Base-by-base conservation (phyloP, 2,888 invertebrate genomes). In the Amphiduros pacificus region DNA sequence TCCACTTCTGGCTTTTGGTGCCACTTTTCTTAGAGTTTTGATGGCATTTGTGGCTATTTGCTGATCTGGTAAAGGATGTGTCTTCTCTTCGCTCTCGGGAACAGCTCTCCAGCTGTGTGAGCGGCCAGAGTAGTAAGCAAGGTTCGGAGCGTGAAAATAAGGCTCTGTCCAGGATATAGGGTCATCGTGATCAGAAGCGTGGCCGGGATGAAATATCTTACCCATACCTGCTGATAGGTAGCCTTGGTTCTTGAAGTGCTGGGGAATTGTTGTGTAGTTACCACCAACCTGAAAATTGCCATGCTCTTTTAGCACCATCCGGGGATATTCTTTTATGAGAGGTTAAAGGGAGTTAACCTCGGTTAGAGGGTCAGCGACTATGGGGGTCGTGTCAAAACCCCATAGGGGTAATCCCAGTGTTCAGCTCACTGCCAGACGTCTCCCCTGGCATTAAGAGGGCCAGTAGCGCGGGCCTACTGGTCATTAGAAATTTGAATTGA, bases 111-210 rank as follows among this genome's bases (percentile, higher is more conserved):
- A 51, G 2, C 31, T 17, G 22, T 64, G 59, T 9, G 17, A 17
- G 27, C 40, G 48, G n/a, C 52, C 60, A 62, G 61, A 67, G 53
- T 60, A 55, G 22, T 20, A 17, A 2, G 11, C 22, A 11, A 26
- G 28, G 32, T 60, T 41, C 1, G 65, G 66, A 28, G 1, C 68
- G 65, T 66, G 66, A 55, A 61, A 73, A 50, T 72, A 72, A 0
- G 68, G 64, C 29, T 67, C 55, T 2, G 70, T 64, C 74, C 74
- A 74, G 2, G 73, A 73, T 9, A 70, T 51, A 0, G 74, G 73
- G 53, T 74, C 73, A 31, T 74, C 66, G n/a, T 14, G 83, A 93
- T 93, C 60, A n/a, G 61, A 52, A 20, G 59, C 58, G 14, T 20
- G 26, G n/a, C 66, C 66, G 3, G 63, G 63, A 32, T 66, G 66